Evolutionary conservation across 2,888 invertebrate species (phyloP).

Genomic region (Galerucella nymphaeae): DNA sequence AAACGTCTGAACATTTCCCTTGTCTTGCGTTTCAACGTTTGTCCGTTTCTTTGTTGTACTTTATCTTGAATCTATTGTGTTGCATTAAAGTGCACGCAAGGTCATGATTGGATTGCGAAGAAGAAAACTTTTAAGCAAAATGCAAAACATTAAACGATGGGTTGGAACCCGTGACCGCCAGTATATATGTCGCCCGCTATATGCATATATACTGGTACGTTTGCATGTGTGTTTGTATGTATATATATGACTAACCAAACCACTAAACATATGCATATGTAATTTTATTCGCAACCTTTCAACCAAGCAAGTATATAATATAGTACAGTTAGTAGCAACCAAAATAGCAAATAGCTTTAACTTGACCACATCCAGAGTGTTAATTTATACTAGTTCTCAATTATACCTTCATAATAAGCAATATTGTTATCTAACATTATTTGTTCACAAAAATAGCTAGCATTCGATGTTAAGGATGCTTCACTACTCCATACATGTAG

Average conservation of each 20-base stretch:
- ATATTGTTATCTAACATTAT: too few relatives aligned
- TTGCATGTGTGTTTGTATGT: background rate
- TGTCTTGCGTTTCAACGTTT: background rate
- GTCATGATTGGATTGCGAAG: slow-evolving; percentile 26
- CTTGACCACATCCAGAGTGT: too few relatives aligned
- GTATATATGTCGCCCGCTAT: slow-evolving; percentile 1
- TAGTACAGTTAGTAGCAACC: slow-evolving; percentile 11
- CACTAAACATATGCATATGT: slow-evolving; percentile 32
- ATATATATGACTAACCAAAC: slow-evolving; percentile 34
- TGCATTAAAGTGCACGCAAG: slow-evolving; percentile 26
- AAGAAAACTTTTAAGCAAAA: slow-evolving; percentile 21
- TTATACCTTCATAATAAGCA: too few relatives aligned
- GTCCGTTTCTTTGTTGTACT: slow-evolving; percentile 13
- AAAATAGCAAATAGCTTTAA: background rate
- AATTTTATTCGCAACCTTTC: slow-evolving; percentile 33
- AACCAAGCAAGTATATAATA: slow-evolving; percentile 24
- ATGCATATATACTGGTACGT: background rate
- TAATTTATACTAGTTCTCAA: too few relatives aligned
- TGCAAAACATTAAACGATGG: slow-evolving; percentile 32
- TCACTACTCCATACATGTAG: too few relatives aligned
- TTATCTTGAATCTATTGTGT: slow-evolving; percentile 16
- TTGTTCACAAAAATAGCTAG: too few relatives aligned
- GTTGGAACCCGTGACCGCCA: slow-evolving; percentile 34
- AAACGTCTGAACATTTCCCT: background rate
- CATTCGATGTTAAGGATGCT: too few relatives aligned